Percentiles rank a stretch among this genome's conserved stretches.
Conservation (phyloP, 2,797 vertebrate species). For the Tenualosa ilisha region DNA sequence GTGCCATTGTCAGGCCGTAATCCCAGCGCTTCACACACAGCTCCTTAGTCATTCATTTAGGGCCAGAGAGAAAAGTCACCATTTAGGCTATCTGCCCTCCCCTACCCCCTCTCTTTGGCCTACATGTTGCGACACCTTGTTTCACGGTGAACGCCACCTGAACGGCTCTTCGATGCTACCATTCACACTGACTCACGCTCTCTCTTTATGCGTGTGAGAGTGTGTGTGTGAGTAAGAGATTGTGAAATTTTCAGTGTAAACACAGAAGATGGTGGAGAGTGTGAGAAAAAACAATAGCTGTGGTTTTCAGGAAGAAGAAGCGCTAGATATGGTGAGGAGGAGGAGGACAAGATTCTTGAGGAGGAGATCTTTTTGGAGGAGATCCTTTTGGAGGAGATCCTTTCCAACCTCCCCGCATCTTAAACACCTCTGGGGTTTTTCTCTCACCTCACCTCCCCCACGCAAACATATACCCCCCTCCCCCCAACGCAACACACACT, state of each 20-base stretch:
- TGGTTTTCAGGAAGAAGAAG: neutral
- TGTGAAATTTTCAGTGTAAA: neutral
- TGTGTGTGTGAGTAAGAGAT: neutral
- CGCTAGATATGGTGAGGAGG: neutral
- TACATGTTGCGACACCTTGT: conserved; percentile 43
- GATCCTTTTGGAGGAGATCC: too few relatives aligned
- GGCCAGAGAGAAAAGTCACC: conserved; percentile 32
- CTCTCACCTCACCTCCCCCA: neutral
- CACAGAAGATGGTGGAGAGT: neutral
- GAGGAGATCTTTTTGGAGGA: too few relatives aligned
- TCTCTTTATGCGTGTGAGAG: neutral
- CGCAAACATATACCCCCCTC: neutral
- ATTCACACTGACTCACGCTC: conserved; percentile 31
- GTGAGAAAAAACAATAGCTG: neutral
- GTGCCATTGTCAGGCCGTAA: conserved; percentile 53
- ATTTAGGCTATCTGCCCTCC: conserved; percentile 24
- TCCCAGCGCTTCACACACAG: conserved; percentile 49
- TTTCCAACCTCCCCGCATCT: too few relatives aligned
- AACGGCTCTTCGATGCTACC: conserved; percentile 15
- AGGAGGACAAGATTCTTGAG: neutral
- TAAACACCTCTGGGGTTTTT: neutral
- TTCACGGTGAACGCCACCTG: conserved; percentile 33
- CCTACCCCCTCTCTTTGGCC: neutral
- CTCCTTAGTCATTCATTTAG: conserved; percentile 40
- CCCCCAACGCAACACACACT: neutral